Percentiles rank a stretch among this genome's conserved stretches.
phyloP scores from a whole-genome alignment of 1,140 invertebrate genomes.

The Bilobella aurantiaca region DNA sequence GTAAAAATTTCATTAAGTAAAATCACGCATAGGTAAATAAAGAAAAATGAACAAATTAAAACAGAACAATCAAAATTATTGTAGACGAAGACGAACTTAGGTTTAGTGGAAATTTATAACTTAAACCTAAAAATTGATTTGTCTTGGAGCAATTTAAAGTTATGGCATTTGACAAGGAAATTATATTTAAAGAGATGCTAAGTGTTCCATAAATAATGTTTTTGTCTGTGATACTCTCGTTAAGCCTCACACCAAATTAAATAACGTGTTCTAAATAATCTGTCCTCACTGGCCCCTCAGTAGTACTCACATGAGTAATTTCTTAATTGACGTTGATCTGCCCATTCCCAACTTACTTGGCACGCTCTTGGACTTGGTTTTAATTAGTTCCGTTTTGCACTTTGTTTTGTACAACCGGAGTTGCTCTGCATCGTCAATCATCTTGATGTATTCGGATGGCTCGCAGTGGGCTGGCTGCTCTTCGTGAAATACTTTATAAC shows the following conservation, averaged over 20 bases:
- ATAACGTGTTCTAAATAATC: too few species aligned
- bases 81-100: too few species aligned
- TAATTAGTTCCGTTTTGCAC: not conserved
- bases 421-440: not conserved
- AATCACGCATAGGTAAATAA: too few species aligned
- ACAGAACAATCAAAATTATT: too few species aligned
- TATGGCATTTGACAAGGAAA: not conserved
- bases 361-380: not conserved
- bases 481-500: constrained; percentile 83
- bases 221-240: not conserved
- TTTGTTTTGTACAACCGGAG: not conserved
- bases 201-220: not conserved
- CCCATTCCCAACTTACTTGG: not conserved
- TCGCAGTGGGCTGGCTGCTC: constrained; percentile 40
- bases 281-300: too few species aligned
- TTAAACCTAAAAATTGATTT: not conserved
- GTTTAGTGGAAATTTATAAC: too few species aligned
- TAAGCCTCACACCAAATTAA: not conserved
- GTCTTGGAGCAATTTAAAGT: not conserved
- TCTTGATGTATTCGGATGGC: not conserved
- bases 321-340: not conserved
- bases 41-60: too few species aligned
- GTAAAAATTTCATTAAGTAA: too few species aligned
- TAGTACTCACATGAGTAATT: not conserved
- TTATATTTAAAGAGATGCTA: not conserved